These are phyloP conservation scores for Toxotes jaculatrix DNA, from an alignment of 2,113 vertebrate genomes.

Conservation along the genomic window DNA sequence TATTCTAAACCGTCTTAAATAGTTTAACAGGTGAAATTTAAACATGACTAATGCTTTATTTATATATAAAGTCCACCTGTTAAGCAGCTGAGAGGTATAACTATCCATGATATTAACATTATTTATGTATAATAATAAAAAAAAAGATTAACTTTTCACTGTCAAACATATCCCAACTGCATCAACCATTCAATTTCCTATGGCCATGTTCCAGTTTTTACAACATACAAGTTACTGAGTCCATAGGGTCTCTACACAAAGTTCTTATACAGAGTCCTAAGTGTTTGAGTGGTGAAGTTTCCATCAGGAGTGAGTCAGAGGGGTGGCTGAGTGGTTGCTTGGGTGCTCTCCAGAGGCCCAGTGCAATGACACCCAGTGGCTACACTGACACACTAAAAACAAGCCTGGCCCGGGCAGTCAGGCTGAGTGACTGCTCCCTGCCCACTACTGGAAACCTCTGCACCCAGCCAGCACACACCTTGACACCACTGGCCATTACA, in stretches of 20 bases:
- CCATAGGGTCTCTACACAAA: slow-evolving; percentile 69
- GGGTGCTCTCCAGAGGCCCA: slow-evolving; percentile 79
- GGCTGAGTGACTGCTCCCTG: slow-evolving; percentile 64
- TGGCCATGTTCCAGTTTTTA: slow-evolving; percentile 48
- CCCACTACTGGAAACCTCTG: slow-evolving; percentile 69
- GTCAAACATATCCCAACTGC: slow-evolving; percentile 25
- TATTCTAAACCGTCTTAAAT: slow-evolving; percentile 26
- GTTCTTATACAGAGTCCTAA: slow-evolving; percentile 73
- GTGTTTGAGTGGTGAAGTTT: slow-evolving; percentile 82
- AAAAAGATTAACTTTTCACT: neutral
- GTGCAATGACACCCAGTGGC: slow-evolving; percentile 85
- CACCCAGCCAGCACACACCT: slow-evolving; percentile 67
- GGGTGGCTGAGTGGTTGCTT: slow-evolving; percentile 78
- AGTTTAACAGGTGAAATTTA: slow-evolving; percentile 36
- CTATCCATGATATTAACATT: slow-evolving; percentile 12
- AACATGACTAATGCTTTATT: slow-evolving; percentile 17
- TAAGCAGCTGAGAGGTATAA: neutral
- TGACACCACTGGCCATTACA: slow-evolving; percentile 67
- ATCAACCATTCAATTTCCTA: slow-evolving; percentile 29
- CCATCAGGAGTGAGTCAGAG: slow-evolving; percentile 81
- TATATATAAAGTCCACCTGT: neutral
- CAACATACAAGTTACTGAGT: slow-evolving; percentile 54
- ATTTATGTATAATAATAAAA: slow-evolving; percentile 7
- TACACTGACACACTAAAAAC: slow-evolving; percentile 82
- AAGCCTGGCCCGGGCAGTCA: slow-evolving; percentile 46